Conservation (phyloP, 2,113 vertebrate species). For the Cichladusa arquata region DNA sequence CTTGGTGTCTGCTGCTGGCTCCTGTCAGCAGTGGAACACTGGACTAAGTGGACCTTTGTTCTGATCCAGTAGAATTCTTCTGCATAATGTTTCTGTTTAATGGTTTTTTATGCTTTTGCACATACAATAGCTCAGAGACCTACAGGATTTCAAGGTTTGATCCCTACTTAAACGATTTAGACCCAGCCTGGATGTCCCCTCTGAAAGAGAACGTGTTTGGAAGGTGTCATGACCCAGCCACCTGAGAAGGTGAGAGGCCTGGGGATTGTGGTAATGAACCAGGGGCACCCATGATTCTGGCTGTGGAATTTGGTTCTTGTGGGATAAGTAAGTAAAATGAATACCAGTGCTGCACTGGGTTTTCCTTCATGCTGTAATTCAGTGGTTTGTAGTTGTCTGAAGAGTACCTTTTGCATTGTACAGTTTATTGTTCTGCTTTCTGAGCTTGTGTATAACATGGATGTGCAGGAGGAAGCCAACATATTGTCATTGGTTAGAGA, state of each 20-base stretch:
- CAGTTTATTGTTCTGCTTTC: not conserved
- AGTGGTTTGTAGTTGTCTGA: not conserved
- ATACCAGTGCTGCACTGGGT: not conserved
- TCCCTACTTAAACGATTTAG: not conserved
- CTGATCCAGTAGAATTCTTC: not conserved
- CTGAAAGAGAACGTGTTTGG: fast-evolving
- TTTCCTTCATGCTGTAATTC: not conserved
- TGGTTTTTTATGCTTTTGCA: not conserved
- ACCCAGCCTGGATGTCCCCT: not conserved
- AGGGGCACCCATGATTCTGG: not conserved
- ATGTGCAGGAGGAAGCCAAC: not conserved
- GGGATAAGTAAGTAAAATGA: not conserved
- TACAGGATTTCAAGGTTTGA: not conserved
- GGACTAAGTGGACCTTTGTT: not conserved
- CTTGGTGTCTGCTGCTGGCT: not conserved
- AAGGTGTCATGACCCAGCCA: not conserved
- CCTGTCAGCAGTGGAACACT: not conserved
- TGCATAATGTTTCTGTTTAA: not conserved
- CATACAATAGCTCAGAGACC: not conserved
- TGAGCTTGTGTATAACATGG: not conserved
- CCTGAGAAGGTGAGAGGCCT: not conserved
- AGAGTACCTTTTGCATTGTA: not conserved
- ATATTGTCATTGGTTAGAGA: not conserved
- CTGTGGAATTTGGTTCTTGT: not conserved
- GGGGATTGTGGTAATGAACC: not conserved